These are phyloP conservation scores for Drosophila kuntzei DNA, from an alignment of 2,888 invertebrate genomes.

Conservation along the genomic window DNA sequence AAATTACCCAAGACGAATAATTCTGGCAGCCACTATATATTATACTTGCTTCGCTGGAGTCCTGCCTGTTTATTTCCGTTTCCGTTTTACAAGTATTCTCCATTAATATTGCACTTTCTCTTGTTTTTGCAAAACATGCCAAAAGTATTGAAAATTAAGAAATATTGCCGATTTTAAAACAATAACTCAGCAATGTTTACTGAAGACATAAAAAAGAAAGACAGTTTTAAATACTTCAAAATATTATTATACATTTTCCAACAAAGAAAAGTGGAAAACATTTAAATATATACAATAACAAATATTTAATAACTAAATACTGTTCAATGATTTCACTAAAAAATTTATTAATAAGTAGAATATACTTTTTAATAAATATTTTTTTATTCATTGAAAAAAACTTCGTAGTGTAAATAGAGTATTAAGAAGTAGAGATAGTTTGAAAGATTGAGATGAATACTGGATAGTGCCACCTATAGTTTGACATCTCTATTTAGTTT, in stretches of 20 bases:
- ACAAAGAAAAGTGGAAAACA: neutral
- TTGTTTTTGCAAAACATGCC: slow-evolving; percentile 38
- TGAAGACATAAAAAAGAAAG: neutral
- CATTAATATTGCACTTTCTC: slow-evolving; percentile 62
- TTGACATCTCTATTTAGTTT: neutral
- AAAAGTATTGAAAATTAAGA: slow-evolving; percentile 67
- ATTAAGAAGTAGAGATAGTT: too few relatives aligned
- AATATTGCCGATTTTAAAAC: slow-evolving; percentile 61
- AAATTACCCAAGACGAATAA: slow-evolving; percentile 10
- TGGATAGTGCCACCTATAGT: neutral
- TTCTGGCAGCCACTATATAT: slow-evolving; percentile 34
- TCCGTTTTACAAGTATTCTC: slow-evolving; percentile 79
- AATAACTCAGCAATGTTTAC: slow-evolving; percentile 42
- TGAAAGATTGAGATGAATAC: neutral
- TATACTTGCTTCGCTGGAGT: slow-evolving; percentile 36
- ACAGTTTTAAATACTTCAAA: neutral
- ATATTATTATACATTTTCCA: neutral
- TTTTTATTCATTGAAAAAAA: too few relatives aligned
- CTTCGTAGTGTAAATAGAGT: neutral
- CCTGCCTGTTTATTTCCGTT: slow-evolving; percentile 56
- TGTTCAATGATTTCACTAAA: too few relatives aligned
- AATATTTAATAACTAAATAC: too few relatives aligned
- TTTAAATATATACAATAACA: neutral
- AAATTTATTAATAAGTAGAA: too few relatives aligned
- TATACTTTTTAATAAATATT: too few relatives aligned